These are phyloP conservation scores for Isurus oxyrinchus DNA, from an alignment of 2,113 vertebrate genomes.

Conservation along the genomic window DNA sequence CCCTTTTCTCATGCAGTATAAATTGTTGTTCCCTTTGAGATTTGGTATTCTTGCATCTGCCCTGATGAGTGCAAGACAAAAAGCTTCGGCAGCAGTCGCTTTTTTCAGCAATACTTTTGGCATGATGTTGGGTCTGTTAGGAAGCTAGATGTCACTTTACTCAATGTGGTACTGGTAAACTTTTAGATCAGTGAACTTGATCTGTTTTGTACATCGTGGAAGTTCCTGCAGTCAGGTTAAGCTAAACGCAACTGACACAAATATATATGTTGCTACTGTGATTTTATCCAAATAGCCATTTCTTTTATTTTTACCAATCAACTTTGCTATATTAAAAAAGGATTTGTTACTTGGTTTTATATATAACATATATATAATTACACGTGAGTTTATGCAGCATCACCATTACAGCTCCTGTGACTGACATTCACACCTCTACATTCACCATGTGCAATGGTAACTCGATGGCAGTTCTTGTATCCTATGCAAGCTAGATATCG, in stretches of 20 bases:
- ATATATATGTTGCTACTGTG: neutral
- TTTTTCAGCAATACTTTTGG: neutral
- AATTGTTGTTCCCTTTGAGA: too few species aligned
- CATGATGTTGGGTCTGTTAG: neutral
- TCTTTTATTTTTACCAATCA: neutral
- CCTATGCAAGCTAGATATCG: neutral
- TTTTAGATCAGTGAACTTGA: conserved; percentile 1
- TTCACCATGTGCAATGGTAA: neutral
- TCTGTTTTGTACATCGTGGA: neutral
- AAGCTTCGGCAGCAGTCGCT: too few species aligned
- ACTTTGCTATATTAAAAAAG: neutral
- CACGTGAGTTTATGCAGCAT: neutral
- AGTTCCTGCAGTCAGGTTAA: neutral
- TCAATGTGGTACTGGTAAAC: neutral
- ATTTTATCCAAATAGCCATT: neutral
- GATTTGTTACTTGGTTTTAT: neutral
- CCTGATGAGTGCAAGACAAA: too few species aligned
- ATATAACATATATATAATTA: neutral
- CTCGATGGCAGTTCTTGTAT: neutral
- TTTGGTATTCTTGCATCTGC: too few species aligned
- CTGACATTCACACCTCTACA: neutral
- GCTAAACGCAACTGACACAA: neutral
- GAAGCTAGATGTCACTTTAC: neutral
- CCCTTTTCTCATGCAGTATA: too few species aligned
- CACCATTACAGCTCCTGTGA: too few species aligned